Base-by-base conservation (phyloP, 92 coral and sea anemone species). In the Pocillopora grandis region DNA sequence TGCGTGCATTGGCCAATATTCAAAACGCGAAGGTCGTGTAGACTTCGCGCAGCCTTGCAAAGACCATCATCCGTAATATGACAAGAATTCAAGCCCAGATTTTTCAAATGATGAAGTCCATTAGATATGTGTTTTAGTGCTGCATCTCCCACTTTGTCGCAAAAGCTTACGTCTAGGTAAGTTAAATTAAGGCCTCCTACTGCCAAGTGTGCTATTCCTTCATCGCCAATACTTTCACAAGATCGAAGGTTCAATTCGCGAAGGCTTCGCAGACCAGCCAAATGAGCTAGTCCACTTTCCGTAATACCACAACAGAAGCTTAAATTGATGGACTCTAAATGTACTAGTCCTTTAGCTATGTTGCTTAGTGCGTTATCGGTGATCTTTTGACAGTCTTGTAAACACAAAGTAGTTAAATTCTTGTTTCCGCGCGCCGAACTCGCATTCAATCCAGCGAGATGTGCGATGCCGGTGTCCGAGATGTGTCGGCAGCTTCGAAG, bases 381-480 rank as follows among this genome's bases (percentile, higher is more conserved):
- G 87, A 96, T 92, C 91, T 96, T 96, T 85, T 96, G 99, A 86
- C 99, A 96, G 96, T 94, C 99, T 86, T 96, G 99, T 95, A 96
- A 93, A 92, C 99, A 94, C 59, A 96, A 90, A 72, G 92, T 91
- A 72, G 99, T 96, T 87, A 96, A 89, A 90, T 89, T 87, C 93
- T 92, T 96, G 91, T 94, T 96, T 72, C 99, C 99, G 78, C 86
- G 91, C 62, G 92, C 93, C 42, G 92, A 87, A 73, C 92, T 87
- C 56, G 91, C 79, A 79, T 90, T 95, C 89, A 96, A 82, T 61
- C 99, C 99, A 60, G 99, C 93, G 66, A 96, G 94, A 79, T 96
- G 99, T 52, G 98, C 98, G 57, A 96, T 96, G 56, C 99, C 99
- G 48, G 96, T 87, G 84, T 96, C 99, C 65, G 99, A 96, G 78